Base-by-base conservation (phyloP, 1,140 invertebrate genomes). In the Cotesia vestalis region DNA sequence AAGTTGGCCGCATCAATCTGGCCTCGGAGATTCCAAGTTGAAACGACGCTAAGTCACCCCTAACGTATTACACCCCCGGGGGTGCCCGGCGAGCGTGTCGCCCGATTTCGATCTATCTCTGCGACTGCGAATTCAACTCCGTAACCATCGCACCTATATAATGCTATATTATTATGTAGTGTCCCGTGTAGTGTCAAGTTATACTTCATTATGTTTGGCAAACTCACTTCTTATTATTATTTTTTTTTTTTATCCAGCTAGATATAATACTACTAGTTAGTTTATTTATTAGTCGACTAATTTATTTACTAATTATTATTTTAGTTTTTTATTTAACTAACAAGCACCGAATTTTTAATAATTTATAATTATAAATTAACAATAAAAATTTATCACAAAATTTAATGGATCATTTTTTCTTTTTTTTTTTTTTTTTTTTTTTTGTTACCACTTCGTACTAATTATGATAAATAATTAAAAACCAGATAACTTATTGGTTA, bases 1-100 rank as follows among this genome's bases (percentile, higher is more conserved):
- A 87, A 86, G 84, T 87, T 86, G 79, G 82, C 80, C 84, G 85
- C 86, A 87, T 87, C 86, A 87, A 87, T 87, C 85, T 85, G 81
- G 79, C 82, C 83, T 84, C 79, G 77, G 84, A 86, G 84, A 86
- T 86, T 86, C 84, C 78, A 87, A 87, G 81, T 86, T 86, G 82
- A 87, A 87, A 87, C 86, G 86, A 86, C 83, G 84, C 84, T 83
- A 85, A 84, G 83, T 85, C 83, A 84, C 78, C 80, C 81, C 76
- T 86, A 84, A 86, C 84, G 82, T 87, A 87, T 82, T 84, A 83
- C 81, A 80, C 85, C 83, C 85, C 76, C 76, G 83, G 83, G 80
- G 80, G 77, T 69, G 74, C 46, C 73, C 60, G 40, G 55, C 66
- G 59, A 72, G 8, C 5, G 20, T 64, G 40, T 53, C 63, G 55